A percentile compares a stretch with the other conserved stretches of the same genome.
Evolutionary conservation across 2,797 vertebrate genomes (phyloP).

Genomic region (Enteromius afrohamiltoni): DNA sequence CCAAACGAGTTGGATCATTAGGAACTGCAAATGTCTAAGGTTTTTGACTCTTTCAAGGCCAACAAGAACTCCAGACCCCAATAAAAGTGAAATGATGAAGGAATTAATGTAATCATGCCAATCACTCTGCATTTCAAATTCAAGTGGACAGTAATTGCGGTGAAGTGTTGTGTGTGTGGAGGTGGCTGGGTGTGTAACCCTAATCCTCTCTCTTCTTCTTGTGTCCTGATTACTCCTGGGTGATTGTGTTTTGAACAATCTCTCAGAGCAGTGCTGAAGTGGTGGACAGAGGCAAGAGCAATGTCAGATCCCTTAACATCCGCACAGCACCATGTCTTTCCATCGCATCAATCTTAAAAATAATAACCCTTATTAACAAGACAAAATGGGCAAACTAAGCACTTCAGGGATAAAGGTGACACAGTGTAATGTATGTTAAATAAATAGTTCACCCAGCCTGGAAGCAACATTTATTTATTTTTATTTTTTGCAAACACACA

Average conservation of each 20-base stretch:
- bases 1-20: background rate
- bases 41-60: background rate
- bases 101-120: constrained; percentile 39
- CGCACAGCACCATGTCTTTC: background rate
- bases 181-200: constrained; percentile 4
- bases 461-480: background rate
- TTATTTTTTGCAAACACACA: background rate
- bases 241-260: constrained; percentile 43
- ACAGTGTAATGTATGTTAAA: background rate
- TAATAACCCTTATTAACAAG: constrained; percentile 2
- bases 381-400: background rate
- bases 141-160: constrained; percentile 30
- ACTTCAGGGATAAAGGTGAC: background rate
- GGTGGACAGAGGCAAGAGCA: constrained; percentile 20
- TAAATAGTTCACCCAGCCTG: background rate
- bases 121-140: constrained; percentile 40
- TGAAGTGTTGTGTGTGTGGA: constrained; percentile 30
- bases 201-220: constrained; percentile 39
- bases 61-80: background rate
- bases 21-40: no score
- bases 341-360: constrained; percentile 9
- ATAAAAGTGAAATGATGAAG: constrained; percentile 9
- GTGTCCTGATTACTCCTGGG: constrained; percentile 41
- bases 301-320: constrained; percentile 15
- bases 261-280: constrained; percentile 31